These are phyloP conservation scores for Coracopsis vasa DNA, from an alignment of 2,113 vertebrate genomes.

Conservation along the genomic window DNA sequence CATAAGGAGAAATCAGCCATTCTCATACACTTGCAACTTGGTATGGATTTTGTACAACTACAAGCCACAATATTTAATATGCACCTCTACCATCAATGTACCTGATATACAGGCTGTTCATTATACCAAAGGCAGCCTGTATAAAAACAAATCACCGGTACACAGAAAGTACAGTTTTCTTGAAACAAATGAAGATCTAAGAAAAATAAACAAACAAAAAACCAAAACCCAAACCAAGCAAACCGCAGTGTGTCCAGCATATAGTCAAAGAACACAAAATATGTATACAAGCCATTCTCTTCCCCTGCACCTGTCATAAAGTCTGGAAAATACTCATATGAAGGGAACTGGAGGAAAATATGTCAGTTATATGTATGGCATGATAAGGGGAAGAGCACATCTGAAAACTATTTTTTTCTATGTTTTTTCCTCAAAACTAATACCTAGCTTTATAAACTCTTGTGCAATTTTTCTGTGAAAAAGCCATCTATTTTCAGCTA, in stretches of 20 bases:
- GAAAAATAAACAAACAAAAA: not conserved
- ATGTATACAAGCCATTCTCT: not conserved
- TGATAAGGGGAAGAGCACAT: not conserved
- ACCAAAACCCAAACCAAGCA: not conserved
- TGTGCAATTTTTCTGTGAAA: not conserved
- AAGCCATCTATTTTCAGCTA: not conserved
- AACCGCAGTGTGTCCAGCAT: not conserved
- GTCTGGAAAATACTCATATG: not conserved
- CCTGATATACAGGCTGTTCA: not conserved
- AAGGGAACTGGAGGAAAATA: not conserved
- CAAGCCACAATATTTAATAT: not conserved
- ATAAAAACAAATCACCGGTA: not conserved
- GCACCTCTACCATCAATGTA: not conserved
- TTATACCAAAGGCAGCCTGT: not conserved
- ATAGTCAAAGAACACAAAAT: not conserved
- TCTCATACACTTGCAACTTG: not conserved
- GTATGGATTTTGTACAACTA: slow-evolving; percentile 25
- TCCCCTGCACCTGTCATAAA: not conserved
- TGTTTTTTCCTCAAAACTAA: not conserved
- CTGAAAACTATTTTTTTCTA: not conserved
- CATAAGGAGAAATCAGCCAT: not conserved
- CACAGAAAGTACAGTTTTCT: not conserved
- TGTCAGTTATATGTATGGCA: not conserved
- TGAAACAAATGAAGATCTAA: not conserved
- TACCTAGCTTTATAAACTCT: not conserved